These are phyloP conservation scores for Alloscopus bannaensis DNA, from an alignment of 2,888 invertebrate genomes.

Conservation along the genomic window DNA sequence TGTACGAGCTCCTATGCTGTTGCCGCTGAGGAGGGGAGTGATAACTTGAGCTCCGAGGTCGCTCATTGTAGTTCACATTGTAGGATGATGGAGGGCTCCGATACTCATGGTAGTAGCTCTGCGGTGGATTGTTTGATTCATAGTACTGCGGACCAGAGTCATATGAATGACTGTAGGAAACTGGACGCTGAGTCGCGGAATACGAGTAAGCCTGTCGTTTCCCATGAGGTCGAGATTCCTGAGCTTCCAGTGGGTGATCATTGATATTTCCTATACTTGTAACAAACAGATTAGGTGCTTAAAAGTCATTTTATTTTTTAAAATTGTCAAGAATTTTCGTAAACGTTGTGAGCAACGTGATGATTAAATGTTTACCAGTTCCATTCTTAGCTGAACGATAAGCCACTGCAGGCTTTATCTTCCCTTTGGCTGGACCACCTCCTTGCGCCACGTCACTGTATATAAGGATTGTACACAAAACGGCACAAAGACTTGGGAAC, in stretches of 20 bases:
- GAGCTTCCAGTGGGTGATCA: slow-evolving; percentile 26
- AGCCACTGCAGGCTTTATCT: too few relatives aligned
- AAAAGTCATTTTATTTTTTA: too few relatives aligned
- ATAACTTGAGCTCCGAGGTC: slow-evolving; percentile 28
- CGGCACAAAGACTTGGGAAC: too few relatives aligned
- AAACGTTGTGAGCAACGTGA: too few relatives aligned
- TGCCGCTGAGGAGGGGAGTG: slow-evolving; percentile 27
- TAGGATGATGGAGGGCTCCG: slow-evolving; percentile 52
- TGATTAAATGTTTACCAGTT: too few relatives aligned
- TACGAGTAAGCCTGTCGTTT: slow-evolving; percentile 38
- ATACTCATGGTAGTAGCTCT: slow-evolving; percentile 53
- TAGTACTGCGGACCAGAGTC: slow-evolving; percentile 43
- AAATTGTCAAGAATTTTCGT: too few relatives aligned
- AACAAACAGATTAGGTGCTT: too few relatives aligned
- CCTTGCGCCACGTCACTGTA: too few relatives aligned
- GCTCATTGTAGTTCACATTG: slow-evolving; percentile 41
- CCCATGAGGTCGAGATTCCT: slow-evolving; percentile 45
- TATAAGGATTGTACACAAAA: too few relatives aligned
- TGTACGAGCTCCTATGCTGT: slow-evolving; percentile 42
- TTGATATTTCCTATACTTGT: too few relatives aligned
- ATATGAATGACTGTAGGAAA: slow-evolving; percentile 42
- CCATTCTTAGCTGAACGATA: too few relatives aligned
- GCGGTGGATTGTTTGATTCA: slow-evolving; percentile 47
- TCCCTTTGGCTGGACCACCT: too few relatives aligned
- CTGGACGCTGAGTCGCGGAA: slow-evolving; percentile 33